Base-by-base conservation (phyloP, 2,797 vertebrate genomes). In the Lepilemur septentrionalis region DNA sequence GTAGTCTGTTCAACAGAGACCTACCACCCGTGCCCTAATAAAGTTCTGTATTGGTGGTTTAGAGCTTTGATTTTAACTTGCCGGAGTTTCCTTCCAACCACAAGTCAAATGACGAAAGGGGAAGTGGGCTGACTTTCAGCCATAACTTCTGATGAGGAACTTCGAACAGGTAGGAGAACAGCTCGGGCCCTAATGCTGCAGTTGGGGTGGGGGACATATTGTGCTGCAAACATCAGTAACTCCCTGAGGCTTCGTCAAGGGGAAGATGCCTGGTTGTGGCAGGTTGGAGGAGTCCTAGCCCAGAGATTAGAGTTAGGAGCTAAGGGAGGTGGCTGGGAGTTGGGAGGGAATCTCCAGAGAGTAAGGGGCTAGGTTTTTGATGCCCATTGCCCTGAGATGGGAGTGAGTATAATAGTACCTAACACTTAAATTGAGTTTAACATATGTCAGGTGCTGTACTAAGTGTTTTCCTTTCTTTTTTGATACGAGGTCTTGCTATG, bases 71-170 rank as follows among this genome's bases (percentile, higher is more conserved):
- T 59, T 55, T 52, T 59, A 79, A 50, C 41, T 57, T 70, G 18
- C 82, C 65, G 89, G 72, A 61, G 55, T 93, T 94, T 97, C 96
- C 96, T 93, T 93, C 82, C 81, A 87, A 79, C 65, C 79, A 91
- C 79, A 35, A 59, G 28, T 78, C 85, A 75, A 67, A 52, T 89
- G 55, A 89, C 14, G 23, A 91, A 87, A 91, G 57, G 81, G 92
- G 86, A 93, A 95, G 91, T 38, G 25, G 48, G 48, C 38, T 92
- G 72, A 70, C 9, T 57, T 78, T 41, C 41, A 72, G n/a, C 80
- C 85, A 83, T 70, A 91, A 57, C 61, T 22, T 50, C 55, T 23
- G 43, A 41, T 28, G 96, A 94, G 46, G 67, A 88, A 57, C 89
- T 93, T 72, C 15, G 20, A 87, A 22, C 52, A 67, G 57, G 52